These are phyloP conservation scores for Drosophila kambysellisi DNA, from an alignment of 2,888 invertebrate genomes.

Conservation along the genomic window DNA sequence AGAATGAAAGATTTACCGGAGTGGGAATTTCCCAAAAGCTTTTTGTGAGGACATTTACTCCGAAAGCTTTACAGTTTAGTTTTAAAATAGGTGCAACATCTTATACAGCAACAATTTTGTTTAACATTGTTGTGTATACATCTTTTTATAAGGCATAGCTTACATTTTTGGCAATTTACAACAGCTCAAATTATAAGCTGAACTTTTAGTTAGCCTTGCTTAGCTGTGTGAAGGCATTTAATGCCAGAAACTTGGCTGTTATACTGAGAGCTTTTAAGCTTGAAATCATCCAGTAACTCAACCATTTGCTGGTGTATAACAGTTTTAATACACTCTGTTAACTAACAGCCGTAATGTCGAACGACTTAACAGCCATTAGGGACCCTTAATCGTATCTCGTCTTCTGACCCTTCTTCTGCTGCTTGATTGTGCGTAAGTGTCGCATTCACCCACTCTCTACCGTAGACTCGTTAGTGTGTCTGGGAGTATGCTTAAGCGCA, in stretches of 20 bases:
- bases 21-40: background rate
- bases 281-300: background rate
- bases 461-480: slow-evolving; percentile 53
- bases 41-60: background rate
- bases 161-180: background rate
- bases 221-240: background rate
- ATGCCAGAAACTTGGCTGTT: background rate
- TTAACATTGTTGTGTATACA: too few species aligned
- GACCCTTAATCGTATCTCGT: slow-evolving; percentile 3
- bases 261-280: background rate
- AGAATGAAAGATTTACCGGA: slow-evolving; percentile 4
- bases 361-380: slow-evolving; percentile 39
- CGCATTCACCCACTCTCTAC: background rate
- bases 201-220: background rate
- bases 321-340: slow-evolving; percentile 11
- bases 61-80: background rate
- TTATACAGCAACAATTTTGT: background rate
- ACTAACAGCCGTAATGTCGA: slow-evolving; percentile 21
- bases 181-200: background rate
- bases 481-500: slow-evolving; percentile 54
- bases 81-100: background rate
- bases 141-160: background rate
- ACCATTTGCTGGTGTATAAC: slow-evolving; percentile 23
- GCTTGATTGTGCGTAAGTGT: slow-evolving; percentile 49
- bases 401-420: slow-evolving; percentile 2